Conservation (phyloP, 2,888 invertebrate genomes). For the Blomia tropicalis region DNA sequence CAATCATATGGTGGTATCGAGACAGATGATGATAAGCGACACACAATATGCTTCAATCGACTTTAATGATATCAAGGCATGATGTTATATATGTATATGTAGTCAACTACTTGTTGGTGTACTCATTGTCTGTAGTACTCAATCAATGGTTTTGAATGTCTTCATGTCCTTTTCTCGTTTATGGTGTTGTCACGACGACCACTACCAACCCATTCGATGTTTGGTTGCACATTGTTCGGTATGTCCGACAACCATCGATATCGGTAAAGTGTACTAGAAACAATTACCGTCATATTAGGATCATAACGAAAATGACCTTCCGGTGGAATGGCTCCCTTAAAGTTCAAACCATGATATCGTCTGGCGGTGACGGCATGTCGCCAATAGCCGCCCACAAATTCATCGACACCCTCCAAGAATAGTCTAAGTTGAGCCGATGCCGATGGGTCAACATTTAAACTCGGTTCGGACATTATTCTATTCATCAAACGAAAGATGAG, state of each 20-base stretch:
- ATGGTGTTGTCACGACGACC: no score
- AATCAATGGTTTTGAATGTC: no score
- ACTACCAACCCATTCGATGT: no score
- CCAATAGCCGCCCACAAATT: slow-evolving; percentile 21
- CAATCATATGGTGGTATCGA: no score
- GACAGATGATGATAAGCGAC: no score
- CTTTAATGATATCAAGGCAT: no score
- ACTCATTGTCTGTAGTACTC: no score
- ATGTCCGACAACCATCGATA: not conserved
- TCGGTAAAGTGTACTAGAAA: not conserved
- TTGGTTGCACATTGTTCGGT: not conserved
- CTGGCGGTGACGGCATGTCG: slow-evolving; percentile 16
- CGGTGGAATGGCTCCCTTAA: slow-evolving; percentile 7
- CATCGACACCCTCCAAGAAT: slow-evolving; percentile 12
- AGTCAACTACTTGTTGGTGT: no score
- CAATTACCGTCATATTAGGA: not conserved
- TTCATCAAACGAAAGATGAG: not conserved
- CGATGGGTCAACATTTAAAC: not conserved
- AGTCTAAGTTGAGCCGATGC: not conserved
- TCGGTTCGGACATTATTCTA: not conserved
- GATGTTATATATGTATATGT: no score
- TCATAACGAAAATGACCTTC: slow-evolving; percentile 13
- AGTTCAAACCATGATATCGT: slow-evolving; percentile 17
- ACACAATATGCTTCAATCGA: no score
- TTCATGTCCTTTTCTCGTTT: no score